Conservation (phyloP, 2,113 vertebrate genomes). For the Varanus salvator region DNA sequence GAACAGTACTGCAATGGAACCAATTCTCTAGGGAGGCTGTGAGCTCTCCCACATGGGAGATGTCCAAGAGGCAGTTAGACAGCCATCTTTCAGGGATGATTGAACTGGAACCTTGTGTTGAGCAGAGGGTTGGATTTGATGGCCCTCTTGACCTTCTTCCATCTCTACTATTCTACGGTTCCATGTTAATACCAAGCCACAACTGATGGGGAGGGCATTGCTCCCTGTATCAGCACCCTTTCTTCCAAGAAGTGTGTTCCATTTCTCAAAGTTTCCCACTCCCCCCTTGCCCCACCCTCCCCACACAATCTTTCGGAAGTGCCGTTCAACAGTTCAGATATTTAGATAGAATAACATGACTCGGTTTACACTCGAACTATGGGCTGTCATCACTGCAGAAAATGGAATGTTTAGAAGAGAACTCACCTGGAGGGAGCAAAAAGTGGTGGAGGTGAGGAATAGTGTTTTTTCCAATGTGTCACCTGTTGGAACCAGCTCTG, state of each 20-base stretch:
- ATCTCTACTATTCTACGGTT: too few species aligned
- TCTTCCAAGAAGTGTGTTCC: not conserved
- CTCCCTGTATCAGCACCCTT: not conserved
- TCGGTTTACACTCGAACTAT: not conserved
- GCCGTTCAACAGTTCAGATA: not conserved
- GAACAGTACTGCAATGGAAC: too few species aligned
- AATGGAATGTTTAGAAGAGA: not conserved
- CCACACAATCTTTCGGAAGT: not conserved
- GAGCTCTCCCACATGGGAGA: too few species aligned
- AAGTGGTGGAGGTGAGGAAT: not conserved
- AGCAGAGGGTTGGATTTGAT: too few species aligned
- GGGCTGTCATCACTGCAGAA: not conserved
- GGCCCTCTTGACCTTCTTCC: too few species aligned
- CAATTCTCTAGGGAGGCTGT: too few species aligned
- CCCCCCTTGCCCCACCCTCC: too few species aligned
- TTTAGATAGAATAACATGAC: not conserved
- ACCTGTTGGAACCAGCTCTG: constrained; percentile 26
- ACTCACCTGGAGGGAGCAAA: constrained; percentile 2
- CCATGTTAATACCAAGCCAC: not conserved
- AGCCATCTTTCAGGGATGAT: too few species aligned
- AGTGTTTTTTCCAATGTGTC: constrained; percentile 10
- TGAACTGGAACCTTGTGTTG: not conserved
- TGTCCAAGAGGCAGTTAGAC: too few species aligned
- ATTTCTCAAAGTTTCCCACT: not conserved
- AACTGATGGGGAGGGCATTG: not conserved